A percentile compares a stretch with the other conserved stretches of the same genome.
phyloP scores from a whole-genome alignment of 2,113 vertebrate species.

The Notechis scutatus region DNA sequence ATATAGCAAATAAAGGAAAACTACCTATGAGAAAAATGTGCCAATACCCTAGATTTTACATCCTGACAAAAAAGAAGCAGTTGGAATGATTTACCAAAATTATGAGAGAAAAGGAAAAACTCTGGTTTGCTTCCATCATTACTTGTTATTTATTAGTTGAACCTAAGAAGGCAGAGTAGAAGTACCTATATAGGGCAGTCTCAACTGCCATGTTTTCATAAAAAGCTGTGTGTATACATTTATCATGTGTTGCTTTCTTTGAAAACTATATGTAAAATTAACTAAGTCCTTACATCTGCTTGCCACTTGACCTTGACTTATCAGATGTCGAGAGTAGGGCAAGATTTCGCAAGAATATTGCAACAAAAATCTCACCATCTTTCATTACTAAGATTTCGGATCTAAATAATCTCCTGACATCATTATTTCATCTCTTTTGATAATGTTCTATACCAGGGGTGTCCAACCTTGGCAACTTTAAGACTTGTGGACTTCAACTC shows the following conservation, averaged over 20 bases:
- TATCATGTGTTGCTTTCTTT: neutral
- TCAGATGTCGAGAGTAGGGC: neutral
- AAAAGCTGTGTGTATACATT: neutral
- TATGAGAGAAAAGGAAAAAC: neutral
- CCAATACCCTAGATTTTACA: constrained; percentile 17
- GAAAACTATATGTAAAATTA: neutral
- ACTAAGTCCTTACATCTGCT: neutral
- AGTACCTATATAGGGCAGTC: neutral
- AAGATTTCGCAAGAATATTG: neutral
- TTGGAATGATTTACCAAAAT: neutral
- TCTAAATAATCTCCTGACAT: neutral
- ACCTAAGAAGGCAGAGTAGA: neutral
- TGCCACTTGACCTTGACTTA: neutral
- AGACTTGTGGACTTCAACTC: no score
- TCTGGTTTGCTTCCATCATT: neutral
- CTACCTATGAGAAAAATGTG: constrained; percentile 33
- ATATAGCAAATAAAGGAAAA: constrained; percentile 21
- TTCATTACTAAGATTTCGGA: neutral
- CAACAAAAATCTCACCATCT: neutral
- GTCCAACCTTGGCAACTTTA: no score
- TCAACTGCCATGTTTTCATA: neutral
- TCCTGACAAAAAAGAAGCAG: neutral
- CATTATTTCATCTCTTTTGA: neutral
- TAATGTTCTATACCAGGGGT: neutral
- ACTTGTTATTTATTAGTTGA: neutral